Conservation (phyloP, 2,888 invertebrate genomes). For the Acanthopleura granulata region DNA sequence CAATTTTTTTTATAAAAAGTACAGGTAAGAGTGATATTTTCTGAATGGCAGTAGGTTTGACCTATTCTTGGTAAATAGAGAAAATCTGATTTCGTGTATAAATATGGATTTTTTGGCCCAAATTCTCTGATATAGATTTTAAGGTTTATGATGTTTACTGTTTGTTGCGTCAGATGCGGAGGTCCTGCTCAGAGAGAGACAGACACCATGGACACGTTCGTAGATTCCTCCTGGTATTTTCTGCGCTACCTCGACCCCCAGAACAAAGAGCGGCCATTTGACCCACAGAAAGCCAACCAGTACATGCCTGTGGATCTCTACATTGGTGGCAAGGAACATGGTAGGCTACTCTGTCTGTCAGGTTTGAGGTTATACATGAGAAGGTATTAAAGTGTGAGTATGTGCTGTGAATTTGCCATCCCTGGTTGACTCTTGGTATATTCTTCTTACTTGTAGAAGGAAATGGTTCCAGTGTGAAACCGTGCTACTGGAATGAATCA, state of each 20-base stretch:
- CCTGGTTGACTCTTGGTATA: background rate
- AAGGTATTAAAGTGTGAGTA: background rate
- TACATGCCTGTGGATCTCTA: conserved; percentile 93
- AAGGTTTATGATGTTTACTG: too few species aligned
- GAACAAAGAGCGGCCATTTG: conserved; percentile 81
- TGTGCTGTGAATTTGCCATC: background rate
- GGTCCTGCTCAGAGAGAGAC: conserved; percentile 84
- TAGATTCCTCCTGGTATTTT: conserved; percentile 99
- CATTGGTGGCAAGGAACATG: conserved; percentile 97
- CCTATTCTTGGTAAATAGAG: too few species aligned
- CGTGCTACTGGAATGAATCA: too few species aligned
- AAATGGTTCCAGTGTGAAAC: too few species aligned
- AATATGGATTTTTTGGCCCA: too few species aligned
- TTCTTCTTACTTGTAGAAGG: background rate
- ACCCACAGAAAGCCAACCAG: conserved; percentile 73
- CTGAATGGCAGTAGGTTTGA: too few species aligned
- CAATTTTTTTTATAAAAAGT: too few species aligned
- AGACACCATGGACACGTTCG: conserved; percentile 99
- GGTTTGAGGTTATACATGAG: background rate
- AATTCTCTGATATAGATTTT: too few species aligned
- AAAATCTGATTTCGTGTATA: too few species aligned
- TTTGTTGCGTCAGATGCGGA: conserved; percentile 57
- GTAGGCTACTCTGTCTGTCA: conserved; percentile 62
- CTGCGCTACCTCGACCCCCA: conserved; percentile 88
- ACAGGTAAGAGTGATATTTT: too few species aligned